These are phyloP conservation scores for Papilio polytes DNA, from an alignment of 1,140 invertebrate species.

Conservation along the genomic window DNA sequence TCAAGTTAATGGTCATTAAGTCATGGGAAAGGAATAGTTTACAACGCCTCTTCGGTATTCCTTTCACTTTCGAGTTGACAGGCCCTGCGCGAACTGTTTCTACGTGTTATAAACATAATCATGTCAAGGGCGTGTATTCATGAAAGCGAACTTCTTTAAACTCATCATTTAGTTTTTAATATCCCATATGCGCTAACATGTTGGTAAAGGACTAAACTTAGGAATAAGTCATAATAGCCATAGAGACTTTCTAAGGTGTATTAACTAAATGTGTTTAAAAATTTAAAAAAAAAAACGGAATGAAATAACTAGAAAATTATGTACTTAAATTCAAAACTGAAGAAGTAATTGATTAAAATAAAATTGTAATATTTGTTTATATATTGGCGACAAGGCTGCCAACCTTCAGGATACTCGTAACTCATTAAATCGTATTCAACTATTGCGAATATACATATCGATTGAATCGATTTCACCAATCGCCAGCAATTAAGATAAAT, in stretches of 20 bases:
- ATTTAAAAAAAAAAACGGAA: not conserved
- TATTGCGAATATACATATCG: constrained; percentile 24
- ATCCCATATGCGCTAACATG: not conserved
- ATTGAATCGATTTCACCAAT: constrained; percentile 31
- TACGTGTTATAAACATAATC: not conserved
- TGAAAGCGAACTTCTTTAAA: not conserved
- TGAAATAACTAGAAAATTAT: not conserved
- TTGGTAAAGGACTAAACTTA: not conserved
- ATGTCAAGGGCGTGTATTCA: not conserved
- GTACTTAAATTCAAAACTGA: not conserved
- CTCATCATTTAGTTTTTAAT: not conserved
- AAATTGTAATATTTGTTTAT: not conserved
- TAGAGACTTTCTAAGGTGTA: not conserved
- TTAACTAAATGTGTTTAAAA: not conserved
- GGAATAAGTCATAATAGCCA: not conserved
- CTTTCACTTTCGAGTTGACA: constrained; percentile 4
- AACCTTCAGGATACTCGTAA: constrained; percentile 12
- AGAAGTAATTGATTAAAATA: not conserved
- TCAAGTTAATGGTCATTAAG: constrained; percentile 11
- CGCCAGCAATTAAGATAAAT: constrained; percentile 33
- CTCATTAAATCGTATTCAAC: constrained; percentile 8
- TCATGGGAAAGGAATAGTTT: constrained; percentile 15
- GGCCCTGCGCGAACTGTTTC: not conserved
- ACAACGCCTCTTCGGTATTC: constrained; percentile 13
- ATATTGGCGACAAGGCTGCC: not conserved